Evolutionary conservation across 2,888 invertebrate species (phyloP), one percentile per base, ranked within the genome.

Genomic region (Andrena chrysosceles): DNA sequence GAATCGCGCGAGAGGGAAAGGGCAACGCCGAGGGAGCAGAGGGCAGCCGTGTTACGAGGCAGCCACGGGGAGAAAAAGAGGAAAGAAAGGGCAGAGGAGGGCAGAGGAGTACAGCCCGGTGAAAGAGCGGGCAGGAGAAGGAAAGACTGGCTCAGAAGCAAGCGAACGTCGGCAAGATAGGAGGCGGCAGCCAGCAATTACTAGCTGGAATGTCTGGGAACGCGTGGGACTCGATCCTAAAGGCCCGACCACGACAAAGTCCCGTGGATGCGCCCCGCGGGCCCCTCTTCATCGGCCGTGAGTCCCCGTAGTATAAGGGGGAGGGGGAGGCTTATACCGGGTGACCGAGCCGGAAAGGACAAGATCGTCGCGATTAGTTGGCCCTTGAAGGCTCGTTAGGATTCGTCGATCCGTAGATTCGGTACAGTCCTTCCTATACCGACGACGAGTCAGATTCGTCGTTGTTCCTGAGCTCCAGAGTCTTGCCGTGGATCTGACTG

Each of bases 141-240:
- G 83, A 75, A 77, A 75, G 85, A 84, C 77, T 67, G 87, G 83
- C 83, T 87, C 84, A 84, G 88, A 82, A 88, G 88, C 85, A 83
- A 86, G 84, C 85, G 86, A 87, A 87, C 85, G 89, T 90, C 90
- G 89, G 89, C 89, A 88, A 90, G 89, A 90, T 90, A 90, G 87
- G 90, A 89, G 91, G 88, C 91, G 90, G 92, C 92, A 92, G 91
- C 90, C 90, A 90, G 91, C 92, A 92, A 93, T 93, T 92, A 93
- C 92, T 91, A 91, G 91, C 91, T 90, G 91, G 92, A 92, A 92
- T 92, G 92, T 92, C 92, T 92, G 92, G 89, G 92, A 92, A 92
- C 90, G 92, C 91, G 92, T 92, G 92, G 91, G 91, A 92, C 91
- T 91, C 90, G 91, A 90, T 89, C 90, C 90, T 89, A 89, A 90